Conservation (phyloP, 1,140 invertebrate genomes). For the Drosophila ercepeae region DNA sequence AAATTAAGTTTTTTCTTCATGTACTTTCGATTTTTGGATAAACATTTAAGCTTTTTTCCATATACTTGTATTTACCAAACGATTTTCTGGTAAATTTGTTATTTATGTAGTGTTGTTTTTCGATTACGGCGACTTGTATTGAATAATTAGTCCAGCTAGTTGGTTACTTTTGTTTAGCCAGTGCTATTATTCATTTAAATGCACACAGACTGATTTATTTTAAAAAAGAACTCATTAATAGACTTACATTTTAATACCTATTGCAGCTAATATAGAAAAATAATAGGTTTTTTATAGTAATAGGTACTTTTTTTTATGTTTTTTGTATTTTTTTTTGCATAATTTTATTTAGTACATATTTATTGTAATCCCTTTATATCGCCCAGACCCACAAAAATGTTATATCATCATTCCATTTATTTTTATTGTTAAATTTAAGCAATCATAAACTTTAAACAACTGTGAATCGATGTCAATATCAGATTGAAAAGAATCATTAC, state of each 20-base stretch:
- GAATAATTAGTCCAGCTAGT: not conserved
- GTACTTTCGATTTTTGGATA: no score
- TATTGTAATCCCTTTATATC: not conserved
- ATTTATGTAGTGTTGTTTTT: slow-evolving; percentile 17
- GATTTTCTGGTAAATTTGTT: no score
- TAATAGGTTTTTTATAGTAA: not conserved
- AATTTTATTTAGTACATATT: slow-evolving; percentile 5
- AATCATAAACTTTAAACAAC: slow-evolving; percentile 21
- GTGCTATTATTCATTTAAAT: slow-evolving; percentile 32
- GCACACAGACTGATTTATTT: slow-evolving; percentile 63
- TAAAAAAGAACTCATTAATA: not conserved
- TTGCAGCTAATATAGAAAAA: not conserved
- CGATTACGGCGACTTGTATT: slow-evolving; percentile 27
- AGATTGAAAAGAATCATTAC: slow-evolving; percentile 5
- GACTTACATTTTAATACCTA: not conserved
- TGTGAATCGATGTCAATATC: slow-evolving; percentile 27
- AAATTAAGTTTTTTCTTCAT: no score
- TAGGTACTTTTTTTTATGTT: not conserved
- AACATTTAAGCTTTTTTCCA: not conserved
- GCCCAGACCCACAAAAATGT: slow-evolving; percentile 27
- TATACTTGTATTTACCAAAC: not conserved
- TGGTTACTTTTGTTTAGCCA: slow-evolving; percentile 32
- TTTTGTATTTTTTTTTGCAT: slow-evolving; percentile 2
- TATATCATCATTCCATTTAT: slow-evolving; percentile 47
- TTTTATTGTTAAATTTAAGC: slow-evolving; percentile 29